phyloP scores from a whole-genome alignment of 2,797 vertebrate genomes.

The Babyrousa celebensis region DNA sequence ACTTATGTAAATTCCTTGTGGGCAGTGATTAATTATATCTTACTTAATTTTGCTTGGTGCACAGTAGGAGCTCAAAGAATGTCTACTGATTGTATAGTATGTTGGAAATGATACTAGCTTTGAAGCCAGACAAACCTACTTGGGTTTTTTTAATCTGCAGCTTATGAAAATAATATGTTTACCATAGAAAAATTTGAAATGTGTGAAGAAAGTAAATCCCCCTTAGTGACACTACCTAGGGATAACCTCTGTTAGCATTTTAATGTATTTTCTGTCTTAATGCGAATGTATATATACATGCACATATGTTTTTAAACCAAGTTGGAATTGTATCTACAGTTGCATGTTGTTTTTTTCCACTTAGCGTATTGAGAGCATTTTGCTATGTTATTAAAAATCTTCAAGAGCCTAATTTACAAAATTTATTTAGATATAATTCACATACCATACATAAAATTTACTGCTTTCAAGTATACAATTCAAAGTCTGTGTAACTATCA shows the following conservation, averaged over 20 bases:
- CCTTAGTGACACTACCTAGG: background rate
- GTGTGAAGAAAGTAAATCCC: constrained; percentile 15
- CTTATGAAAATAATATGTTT: constrained; percentile 46
- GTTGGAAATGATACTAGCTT: background rate
- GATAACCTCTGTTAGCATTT: constrained; percentile 35
- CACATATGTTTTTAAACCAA: constrained; percentile 53
- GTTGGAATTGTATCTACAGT: constrained; percentile 40
- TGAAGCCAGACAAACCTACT: background rate
- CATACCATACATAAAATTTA: background rate
- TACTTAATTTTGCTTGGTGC: background rate
- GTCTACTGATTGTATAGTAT: background rate
- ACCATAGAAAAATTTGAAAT: background rate
- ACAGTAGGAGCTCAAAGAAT: constrained; percentile 11
- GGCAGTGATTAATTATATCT: background rate
- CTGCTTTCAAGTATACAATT: constrained; percentile 57
- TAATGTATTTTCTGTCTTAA: constrained; percentile 26
- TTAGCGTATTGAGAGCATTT: constrained; percentile 45
- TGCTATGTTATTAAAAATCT: constrained; percentile 57
- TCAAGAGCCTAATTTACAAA: constrained; percentile 16
- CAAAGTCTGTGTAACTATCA: constrained; percentile 11
- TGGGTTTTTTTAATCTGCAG: constrained; percentile 23
- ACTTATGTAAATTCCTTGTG: background rate
- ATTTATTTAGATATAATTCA: constrained; percentile 53
- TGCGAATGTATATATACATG: background rate
- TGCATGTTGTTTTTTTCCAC: constrained; percentile 30